Conservation (phyloP, 2,113 vertebrate genomes). For the Polyodon spathula region DNA sequence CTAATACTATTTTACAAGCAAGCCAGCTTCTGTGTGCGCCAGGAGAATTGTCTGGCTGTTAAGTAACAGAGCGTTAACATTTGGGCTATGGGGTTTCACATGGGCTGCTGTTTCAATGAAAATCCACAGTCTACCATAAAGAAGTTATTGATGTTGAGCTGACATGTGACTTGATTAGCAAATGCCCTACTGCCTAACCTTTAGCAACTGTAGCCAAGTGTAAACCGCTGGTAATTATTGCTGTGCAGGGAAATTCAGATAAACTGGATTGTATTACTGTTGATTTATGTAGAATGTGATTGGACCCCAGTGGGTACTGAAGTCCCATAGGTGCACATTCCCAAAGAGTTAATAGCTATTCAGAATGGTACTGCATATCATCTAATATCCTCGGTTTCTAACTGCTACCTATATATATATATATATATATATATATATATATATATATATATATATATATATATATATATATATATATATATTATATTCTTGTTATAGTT, state of each 20-base stretch:
- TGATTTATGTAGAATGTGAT: conserved; percentile 38
- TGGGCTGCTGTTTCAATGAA: conserved; percentile 46
- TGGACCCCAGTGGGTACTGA: conserved; percentile 33
- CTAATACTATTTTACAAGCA: conserved; percentile 13
- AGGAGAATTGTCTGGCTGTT: conserved; percentile 11
- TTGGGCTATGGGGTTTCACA: conserved; percentile 29
- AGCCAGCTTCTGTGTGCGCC: conserved; percentile 3
- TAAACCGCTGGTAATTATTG: conserved; percentile 50
- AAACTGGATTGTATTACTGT: conserved; percentile 37
- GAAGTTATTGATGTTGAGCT: conserved; percentile 49
- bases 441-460: too few relatives aligned
- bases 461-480: too few relatives aligned
- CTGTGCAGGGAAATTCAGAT: conserved; percentile 36
- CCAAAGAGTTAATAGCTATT: conserved; percentile 35
- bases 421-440: too few relatives aligned
- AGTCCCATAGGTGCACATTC: conserved; percentile 39
- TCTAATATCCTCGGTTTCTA: neutral
- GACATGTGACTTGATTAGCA: conserved; percentile 55
- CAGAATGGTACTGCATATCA: conserved; percentile 10
- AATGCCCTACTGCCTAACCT: conserved; percentile 46
- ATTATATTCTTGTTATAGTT: too few relatives aligned
- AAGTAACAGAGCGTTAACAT: conserved; percentile 8
- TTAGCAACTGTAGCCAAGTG: conserved; percentile 43
- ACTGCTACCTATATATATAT: too few relatives aligned
- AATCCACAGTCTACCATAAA: conserved; percentile 50